These are phyloP conservation scores for Romanogobio albipinnatus DNA, from an alignment of 2,113 vertebrate genomes.

Conservation along the genomic window DNA sequence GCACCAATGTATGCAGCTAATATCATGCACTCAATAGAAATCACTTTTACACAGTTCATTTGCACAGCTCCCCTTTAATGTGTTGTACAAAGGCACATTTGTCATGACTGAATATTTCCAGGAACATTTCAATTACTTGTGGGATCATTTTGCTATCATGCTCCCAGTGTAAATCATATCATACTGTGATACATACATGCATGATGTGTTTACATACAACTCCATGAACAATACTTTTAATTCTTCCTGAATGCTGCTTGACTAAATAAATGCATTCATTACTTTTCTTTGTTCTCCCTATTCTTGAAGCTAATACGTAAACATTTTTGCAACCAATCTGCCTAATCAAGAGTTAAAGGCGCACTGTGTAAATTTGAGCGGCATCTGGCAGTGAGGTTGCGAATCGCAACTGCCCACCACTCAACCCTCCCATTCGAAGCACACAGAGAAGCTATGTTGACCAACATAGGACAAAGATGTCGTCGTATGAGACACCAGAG, in stretches of 20 bases:
- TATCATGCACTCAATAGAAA: slow-evolving; percentile 23
- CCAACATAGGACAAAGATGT: no score
- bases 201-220: neutral
- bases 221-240: neutral
- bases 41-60: slow-evolving; percentile 30
- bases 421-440: no score
- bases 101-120: slow-evolving; percentile 17
- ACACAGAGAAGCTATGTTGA: no score
- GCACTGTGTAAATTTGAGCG: no score
- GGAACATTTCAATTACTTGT: slow-evolving; percentile 11
- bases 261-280: neutral
- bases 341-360: neutral
- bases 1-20: slow-evolving; percentile 18
- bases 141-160: neutral
- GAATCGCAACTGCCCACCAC: no score
- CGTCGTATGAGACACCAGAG: no score
- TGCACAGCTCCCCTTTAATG: slow-evolving; percentile 17
- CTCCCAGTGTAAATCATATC: neutral
- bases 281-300: neutral
- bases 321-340: neutral
- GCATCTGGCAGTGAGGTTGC: no score
- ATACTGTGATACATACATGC: neutral
- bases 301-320: neutral
- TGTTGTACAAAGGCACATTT: neutral
- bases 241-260: neutral